Evolutionary conservation across 2,113 vertebrate genomes (phyloP), one percentile per base, ranked within the genome.

Genomic region (Deroptyus accipitrinus): DNA sequence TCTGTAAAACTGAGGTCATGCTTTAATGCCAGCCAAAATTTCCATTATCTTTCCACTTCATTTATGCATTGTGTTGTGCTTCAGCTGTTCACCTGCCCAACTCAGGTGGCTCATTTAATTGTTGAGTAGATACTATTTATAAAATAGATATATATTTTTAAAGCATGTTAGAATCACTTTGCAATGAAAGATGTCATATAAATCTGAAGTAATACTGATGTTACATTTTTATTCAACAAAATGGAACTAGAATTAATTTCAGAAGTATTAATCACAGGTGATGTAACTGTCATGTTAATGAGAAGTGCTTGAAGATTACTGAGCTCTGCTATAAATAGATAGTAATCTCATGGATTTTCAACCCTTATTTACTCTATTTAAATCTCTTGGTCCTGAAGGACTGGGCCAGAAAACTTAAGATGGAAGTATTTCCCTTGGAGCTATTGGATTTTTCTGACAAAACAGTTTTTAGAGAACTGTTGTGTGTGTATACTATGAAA

Each of bases 261-360:
- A 59, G 42, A 75, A 92, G 19, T 90, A 69, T 83, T 91, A 74
- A 94, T 90, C 77, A 85, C 37, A 84, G 54, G 49, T 87, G 83
- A 91, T 83, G 37, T 76, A 79, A 69, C 15, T 92, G 69, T 78
- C 75, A n/a, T 59, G 37, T 76, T 89, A 77, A 84, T 91, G 63
- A 88, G 77, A 92, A 85, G 9, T 83, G 42, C 75, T 49, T 80
- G 59, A 95, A 80, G 52, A 80, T 90, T 80, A 76, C 46, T 78
- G 78, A 86, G n/a, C 54, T 91, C 41, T 93, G 13, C 59, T 87
- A 61, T 52, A 87, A 92, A 92, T 61, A 83, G 57, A 57, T 30
- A 39, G 28, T 39, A 54, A 72, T 89, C 49, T 79, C 24, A 37
- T 39, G n/a, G 88, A 85, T 87, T 86, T 83, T 35, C 39, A 88